Evolutionary conservation across 2,888 invertebrate genomes (phyloP).

Genomic region (Cheilosia vernalis): DNA sequence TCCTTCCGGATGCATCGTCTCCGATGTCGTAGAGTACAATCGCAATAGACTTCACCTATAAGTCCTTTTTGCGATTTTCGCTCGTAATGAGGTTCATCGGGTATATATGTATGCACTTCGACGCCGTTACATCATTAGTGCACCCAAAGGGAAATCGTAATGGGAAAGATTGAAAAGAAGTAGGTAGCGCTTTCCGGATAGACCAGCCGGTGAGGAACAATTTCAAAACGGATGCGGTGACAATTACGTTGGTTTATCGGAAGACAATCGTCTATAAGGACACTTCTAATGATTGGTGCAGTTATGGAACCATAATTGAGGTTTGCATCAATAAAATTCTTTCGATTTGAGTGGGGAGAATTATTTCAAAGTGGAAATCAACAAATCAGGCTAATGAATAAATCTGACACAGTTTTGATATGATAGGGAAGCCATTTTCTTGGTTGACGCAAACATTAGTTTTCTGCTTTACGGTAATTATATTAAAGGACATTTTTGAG

Average conservation of each 20-base stretch:
- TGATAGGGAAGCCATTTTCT: too few relatives aligned
- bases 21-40: conserved; percentile 27
- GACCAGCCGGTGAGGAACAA: background rate
- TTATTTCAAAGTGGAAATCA: too few relatives aligned
- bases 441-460: too few relatives aligned
- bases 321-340: too few relatives aligned
- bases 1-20: conserved; percentile 50
- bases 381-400: too few relatives aligned
- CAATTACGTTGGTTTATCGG: conserved; percentile 30
- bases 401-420: too few relatives aligned
- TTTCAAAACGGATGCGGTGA: conserved; percentile 31
- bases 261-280: conserved; percentile 21
- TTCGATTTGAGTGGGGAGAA: too few relatives aligned
- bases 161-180: background rate
- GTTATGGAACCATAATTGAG: background rate
- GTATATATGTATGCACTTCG: conserved; percentile 43
- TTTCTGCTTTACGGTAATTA: too few relatives aligned
- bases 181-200: background rate
- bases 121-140: conserved; percentile 63
- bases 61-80: conserved; percentile 30
- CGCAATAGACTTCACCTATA: background rate
- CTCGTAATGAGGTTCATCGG: conserved; percentile 67
- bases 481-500: too few relatives aligned
- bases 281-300: conserved; percentile 9
- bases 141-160: conserved; percentile 11